phyloP scores from a whole-genome alignment of 1,140 invertebrate genomes.

The Microplitis demolitor region DNA sequence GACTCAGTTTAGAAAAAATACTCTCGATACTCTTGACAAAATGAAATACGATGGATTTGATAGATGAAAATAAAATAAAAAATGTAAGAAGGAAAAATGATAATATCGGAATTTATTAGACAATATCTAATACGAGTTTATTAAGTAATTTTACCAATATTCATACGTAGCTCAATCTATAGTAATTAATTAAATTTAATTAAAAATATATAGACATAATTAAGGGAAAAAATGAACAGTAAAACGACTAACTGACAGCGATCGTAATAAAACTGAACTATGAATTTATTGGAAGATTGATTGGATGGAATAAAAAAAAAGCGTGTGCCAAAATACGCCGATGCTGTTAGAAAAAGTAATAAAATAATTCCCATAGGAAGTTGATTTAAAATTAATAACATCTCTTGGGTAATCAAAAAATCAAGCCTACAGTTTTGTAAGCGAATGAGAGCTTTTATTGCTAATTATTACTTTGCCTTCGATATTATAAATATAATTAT shows the following conservation, averaged over 20 bases:
- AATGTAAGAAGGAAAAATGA: conserved; percentile 6
- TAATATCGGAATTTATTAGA: conserved; percentile 38
- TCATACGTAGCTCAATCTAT: conserved; percentile 39
- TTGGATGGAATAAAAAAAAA: conserved; percentile 10
- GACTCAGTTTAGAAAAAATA: background rate
- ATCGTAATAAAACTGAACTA: too few relatives aligned
- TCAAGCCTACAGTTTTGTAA: background rate
- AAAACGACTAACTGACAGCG: too few relatives aligned
- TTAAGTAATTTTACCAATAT: conserved; percentile 29
- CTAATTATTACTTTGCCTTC: too few relatives aligned
- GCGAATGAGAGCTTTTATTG: too few relatives aligned
- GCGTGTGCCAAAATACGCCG: conserved; percentile 41
- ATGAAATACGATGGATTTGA: background rate
- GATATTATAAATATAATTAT: background rate
- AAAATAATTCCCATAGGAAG: background rate
- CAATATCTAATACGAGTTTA: conserved; percentile 42
- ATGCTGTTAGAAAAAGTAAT: conserved; percentile 2
- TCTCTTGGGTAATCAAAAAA: background rate
- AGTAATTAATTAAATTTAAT: conserved; percentile 26
- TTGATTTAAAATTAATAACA: background rate
- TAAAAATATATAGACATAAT: conserved; percentile 12
- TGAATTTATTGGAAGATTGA: background rate
- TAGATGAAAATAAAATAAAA: conserved; percentile 10
- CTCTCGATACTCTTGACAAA: background rate
- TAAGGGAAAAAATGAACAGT: background rate